Base-by-base conservation (phyloP, 1,140 invertebrate species). In the Phocides pigmalion region DNA sequence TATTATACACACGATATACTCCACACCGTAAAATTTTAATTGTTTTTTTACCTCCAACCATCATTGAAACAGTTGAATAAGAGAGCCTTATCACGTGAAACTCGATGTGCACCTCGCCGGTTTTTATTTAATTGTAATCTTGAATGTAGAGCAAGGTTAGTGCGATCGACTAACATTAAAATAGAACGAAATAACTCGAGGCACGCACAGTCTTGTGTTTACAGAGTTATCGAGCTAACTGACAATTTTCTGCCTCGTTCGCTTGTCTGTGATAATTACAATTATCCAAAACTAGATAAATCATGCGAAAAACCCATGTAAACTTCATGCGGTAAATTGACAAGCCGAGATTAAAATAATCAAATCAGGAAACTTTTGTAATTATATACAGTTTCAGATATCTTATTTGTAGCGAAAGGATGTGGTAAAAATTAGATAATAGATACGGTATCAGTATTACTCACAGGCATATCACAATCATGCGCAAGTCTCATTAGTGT, bases 61-160 rank as follows among this genome's bases (percentile, higher is more conserved):
- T 37, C 19, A 47, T 20, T 39, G 9, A 20, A 37, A 19, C 44
- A 12, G n/a, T 37, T 32, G 25, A 47, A 49, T 39, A 59, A 11
- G 46, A 5, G 12, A 49, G 41, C 22, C 16, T 59, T 42, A 59
- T 53, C 56, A 41, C 56, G 39, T 59, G 37, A 61, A 66, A 61
- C 39, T 25, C 39, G 20, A 66, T 61, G 59, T 49, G 61, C 64
- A 54, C 41, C 51, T 54, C 28, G 28, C 41, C 28, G 62, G 59
- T 75, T 74, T 79, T 78, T 73, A 78, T 79, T 79, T 79, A 73
- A 84, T 84, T 83, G 77, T 79, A 78, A 80, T 86, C 73, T 76
- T 68, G 69, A 76, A 84, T 82, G 78, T 82, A 49, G 83, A 76
- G 72, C 83, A 86, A 88, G 85, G 85, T 81, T 81, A 77, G 64